Evolutionary conservation across 2,113 vertebrate genomes (phyloP), one percentile per base, ranked within the genome.

Genomic region (Heterotis niloticus): DNA sequence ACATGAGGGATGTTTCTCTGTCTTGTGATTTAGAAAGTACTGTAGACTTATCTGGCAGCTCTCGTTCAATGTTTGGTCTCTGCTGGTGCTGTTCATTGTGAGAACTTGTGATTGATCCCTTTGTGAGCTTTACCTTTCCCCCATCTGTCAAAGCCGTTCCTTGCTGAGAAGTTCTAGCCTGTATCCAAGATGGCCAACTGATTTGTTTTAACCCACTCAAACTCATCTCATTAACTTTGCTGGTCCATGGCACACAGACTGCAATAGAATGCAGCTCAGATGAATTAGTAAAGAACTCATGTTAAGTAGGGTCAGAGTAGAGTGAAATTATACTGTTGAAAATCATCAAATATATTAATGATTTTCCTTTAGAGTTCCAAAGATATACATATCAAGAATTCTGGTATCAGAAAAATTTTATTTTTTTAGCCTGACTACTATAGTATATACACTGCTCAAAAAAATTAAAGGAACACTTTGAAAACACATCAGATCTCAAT

Each of bases 51-150:
- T 74, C 54, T 57, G 71, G 23, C 5, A 74, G 24, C 54, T 75
- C 26, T 62, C 24, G 20, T 34, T 75, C 52, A 14, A 24, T 12
- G 3, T 17, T 59, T 20, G 23, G 17, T 54, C 76, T 59, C 54
- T 78, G 59, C 51, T n/a, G 57, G 14, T 17, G 34, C 14, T 76
- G 72, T 29, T 62, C 12, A 28, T 28, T 66, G 62, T 76, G 54
- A 34, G 26, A 34, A 64, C 62, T 57, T 70, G 54, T 18, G 9
- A 80, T 75, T 73, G 64, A 18, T 69, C 65, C 57, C 73, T 80
- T 73, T 76, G 79, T 74, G 51, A 69, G 64, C 29, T 62, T 80
- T 51, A 76, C 72, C 59, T 64, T 64, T 77, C 67, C 65, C 54
- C 75, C 54, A 51, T 66, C 78, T 54, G 52, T 79, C 71, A 74